These are phyloP conservation scores for Eupeodes latifasciatus DNA, from an alignment of 2,888 invertebrate genomes.

Conservation along the genomic window DNA sequence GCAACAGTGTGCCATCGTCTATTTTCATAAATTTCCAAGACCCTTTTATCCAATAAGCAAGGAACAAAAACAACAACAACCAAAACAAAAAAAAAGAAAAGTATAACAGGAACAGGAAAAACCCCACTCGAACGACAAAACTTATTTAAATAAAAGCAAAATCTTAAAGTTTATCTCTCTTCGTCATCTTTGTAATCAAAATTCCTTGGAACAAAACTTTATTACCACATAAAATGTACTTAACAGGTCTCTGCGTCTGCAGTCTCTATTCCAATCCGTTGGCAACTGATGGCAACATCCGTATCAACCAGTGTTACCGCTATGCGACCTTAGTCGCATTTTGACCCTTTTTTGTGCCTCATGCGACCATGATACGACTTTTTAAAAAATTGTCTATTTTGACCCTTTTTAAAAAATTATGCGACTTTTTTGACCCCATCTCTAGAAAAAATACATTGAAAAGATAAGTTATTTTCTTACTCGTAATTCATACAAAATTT, in stretches of 20 bases:
- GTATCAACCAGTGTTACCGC: background rate
- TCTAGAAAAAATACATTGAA: no score
- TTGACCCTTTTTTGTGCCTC: no score
- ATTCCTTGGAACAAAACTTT: slow-evolving; percentile 57
- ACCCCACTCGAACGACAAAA: slow-evolving; percentile 39
- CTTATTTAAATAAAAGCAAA: slow-evolving; percentile 57
- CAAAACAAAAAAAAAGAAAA: background rate
- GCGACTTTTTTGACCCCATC: no score
- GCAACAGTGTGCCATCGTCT: slow-evolving; percentile 16
- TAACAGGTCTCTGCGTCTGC: background rate
- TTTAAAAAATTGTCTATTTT: no score
- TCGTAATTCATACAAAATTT: no score
- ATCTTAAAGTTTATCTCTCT: slow-evolving; percentile 49
- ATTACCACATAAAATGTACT: slow-evolving; percentile 65
- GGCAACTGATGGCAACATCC: background rate
- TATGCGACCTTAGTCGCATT: no score
- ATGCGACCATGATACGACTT: no score
- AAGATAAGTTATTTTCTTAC: no score
- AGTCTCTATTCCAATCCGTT: background rate
- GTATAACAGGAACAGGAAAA: background rate
- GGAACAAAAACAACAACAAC: slow-evolving; percentile 8
- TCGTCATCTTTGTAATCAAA: slow-evolving; percentile 56
- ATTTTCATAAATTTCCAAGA: slow-evolving; percentile 19
- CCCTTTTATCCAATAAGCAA: background rate
- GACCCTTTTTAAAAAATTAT: no score